Percentiles rank a stretch among this genome's conserved stretches.
phyloP scores from a whole-genome alignment of 2,113 vertebrate species.

The Ochotona princeps region DNA sequence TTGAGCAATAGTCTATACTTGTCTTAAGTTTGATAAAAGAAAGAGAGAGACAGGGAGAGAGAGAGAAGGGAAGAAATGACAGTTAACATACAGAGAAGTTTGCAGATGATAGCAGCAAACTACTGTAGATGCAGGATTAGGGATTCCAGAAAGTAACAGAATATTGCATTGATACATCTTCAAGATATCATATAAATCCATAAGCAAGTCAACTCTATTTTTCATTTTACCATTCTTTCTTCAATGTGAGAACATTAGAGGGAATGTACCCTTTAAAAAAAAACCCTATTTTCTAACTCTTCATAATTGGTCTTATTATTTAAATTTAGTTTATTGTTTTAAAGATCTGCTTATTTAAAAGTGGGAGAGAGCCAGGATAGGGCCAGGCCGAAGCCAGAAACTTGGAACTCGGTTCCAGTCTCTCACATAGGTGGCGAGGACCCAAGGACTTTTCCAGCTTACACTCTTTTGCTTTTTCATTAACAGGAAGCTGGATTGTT shows the following conservation, averaged over 20 bases:
- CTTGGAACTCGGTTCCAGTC: too few relatives aligned
- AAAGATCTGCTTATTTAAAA: too few relatives aligned
- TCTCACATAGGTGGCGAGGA: too few relatives aligned
- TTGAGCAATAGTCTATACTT: constrained; percentile 1
- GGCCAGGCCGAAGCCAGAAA: too few relatives aligned
- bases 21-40: not conserved
- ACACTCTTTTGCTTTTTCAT: too few relatives aligned
- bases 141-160: not conserved
- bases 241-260: not conserved
- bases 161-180: not conserved
- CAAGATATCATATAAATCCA: not conserved
- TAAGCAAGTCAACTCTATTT: not conserved
- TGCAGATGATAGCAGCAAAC: not conserved
- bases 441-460: too few relatives aligned
- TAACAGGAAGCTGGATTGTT: too few relatives aligned
- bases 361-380: too few relatives aligned
- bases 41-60: not conserved
- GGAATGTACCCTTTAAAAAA: not conserved
- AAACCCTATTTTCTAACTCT: not conserved
- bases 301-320: not conserved
- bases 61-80: too few relatives aligned
- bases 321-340: too few relatives aligned
- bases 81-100: not conserved
- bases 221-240: not conserved
- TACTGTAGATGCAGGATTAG: not conserved